These are phyloP conservation scores for Sapayoa aenigma DNA, from an alignment of 2,113 vertebrate species.

Conservation along the genomic window DNA sequence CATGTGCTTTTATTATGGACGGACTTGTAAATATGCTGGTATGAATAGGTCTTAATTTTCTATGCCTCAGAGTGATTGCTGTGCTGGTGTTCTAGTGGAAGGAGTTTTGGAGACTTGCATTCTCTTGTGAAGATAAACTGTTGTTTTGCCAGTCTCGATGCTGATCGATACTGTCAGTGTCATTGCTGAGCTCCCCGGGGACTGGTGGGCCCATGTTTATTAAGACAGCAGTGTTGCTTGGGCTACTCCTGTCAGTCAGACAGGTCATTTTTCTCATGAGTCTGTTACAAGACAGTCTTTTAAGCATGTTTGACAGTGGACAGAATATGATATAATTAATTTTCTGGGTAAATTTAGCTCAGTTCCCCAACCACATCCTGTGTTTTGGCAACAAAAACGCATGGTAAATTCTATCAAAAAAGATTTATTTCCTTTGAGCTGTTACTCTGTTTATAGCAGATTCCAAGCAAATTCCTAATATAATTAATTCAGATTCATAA, in stretches of 20 bases:
- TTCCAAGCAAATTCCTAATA: constrained; percentile 2
- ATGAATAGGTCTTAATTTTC: not conserved
- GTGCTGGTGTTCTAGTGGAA: not conserved
- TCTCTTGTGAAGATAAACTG: not conserved
- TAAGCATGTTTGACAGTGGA: not conserved
- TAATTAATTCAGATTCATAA: constrained; percentile 32
- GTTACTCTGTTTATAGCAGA: constrained; percentile 24
- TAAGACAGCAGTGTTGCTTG: not conserved
- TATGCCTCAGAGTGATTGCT: not conserved
- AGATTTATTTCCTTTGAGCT: not conserved
- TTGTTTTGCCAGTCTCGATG: not conserved
- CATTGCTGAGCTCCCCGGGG: not conserved
- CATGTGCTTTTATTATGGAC: not conserved
- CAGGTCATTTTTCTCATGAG: not conserved
- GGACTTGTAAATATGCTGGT: not conserved
- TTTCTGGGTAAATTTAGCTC: not conserved
- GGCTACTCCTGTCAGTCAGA: not conserved
- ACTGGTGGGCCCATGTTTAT: not conserved
- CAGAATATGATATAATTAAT: not conserved
- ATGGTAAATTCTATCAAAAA: not conserved
- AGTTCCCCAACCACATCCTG: not conserved
- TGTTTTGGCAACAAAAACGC: not conserved
- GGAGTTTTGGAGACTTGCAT: not conserved
- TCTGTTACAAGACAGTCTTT: not conserved
- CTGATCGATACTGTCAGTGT: not conserved